A percentile compares a stretch with the other conserved stretches of the same genome.
Conservation (phyloP, 2,888 invertebrate genomes). For the Taenaris catops region DNA sequence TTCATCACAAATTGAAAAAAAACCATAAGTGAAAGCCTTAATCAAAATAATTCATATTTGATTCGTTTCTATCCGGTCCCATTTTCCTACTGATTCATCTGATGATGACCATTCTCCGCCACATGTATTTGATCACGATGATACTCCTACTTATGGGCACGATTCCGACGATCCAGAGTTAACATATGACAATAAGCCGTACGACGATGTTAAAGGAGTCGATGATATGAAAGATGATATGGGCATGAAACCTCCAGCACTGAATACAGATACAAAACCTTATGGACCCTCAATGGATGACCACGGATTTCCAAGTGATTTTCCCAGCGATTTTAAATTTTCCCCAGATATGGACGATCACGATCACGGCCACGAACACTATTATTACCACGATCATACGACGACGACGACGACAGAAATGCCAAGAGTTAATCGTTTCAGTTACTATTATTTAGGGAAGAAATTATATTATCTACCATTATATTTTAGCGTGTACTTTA, state of each 20-base stretch:
- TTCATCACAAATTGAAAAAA: too few relatives aligned
- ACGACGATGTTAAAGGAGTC: slow-evolving; percentile 31
- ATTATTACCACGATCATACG: slow-evolving; percentile 50
- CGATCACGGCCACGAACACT: slow-evolving; percentile 46
- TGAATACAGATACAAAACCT: slow-evolving; percentile 33
- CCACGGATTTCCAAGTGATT: slow-evolving; percentile 65
- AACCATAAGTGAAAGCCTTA: too few relatives aligned
- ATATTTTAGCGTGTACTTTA: slow-evolving; percentile 87
- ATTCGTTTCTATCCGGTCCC: too few relatives aligned
- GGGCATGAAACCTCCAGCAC: slow-evolving; percentile 57
- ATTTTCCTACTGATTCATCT: slow-evolving; percentile 30
- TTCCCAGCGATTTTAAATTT: slow-evolving; percentile 62
- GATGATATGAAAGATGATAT: slow-evolving; percentile 38
- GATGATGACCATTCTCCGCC: slow-evolving; percentile 24
- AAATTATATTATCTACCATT: slow-evolving; percentile 88
- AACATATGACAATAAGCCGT: slow-evolving; percentile 45
- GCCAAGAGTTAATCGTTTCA: slow-evolving; percentile 82
- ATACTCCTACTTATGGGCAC: slow-evolving; percentile 32
- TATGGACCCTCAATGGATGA: slow-evolving; percentile 44
- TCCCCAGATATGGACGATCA: slow-evolving; percentile 62
- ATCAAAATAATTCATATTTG: too few relatives aligned
- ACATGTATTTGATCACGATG: slow-evolving; percentile 39
- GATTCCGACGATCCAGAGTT: slow-evolving; percentile 55
- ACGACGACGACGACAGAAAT: slow-evolving; percentile 69
- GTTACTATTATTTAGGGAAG: slow-evolving; percentile 87